Evolutionary conservation across 2,888 invertebrate genomes (phyloP).

Genomic region (Pollenia angustigena): DNA sequence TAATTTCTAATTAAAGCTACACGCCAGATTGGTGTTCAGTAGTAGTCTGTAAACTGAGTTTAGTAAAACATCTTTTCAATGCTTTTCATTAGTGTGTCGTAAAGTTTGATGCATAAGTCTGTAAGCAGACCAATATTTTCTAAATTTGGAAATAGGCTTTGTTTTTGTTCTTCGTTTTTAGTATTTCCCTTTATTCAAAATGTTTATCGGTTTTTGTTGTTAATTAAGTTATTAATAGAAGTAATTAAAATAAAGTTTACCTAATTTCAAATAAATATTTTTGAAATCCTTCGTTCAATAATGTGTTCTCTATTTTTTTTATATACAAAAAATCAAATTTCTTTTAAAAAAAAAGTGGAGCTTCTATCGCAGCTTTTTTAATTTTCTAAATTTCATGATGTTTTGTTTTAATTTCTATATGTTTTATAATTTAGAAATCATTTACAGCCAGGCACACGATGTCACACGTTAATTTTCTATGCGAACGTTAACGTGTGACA

Average conservation of each 20-base stretch:
- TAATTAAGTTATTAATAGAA: constrained; percentile 8
- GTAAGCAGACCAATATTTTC: too few relatives aligned
- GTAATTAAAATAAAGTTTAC: not conserved
- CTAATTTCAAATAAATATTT: not conserved
- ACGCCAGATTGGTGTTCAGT: too few relatives aligned
- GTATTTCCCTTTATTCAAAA: not conserved
- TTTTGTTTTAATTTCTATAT: constrained; percentile 52
- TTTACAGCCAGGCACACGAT: too few relatives aligned
- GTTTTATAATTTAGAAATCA: constrained; percentile 66
- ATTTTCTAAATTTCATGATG: constrained; percentile 20
- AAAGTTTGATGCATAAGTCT: too few relatives aligned
- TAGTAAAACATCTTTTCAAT: too few relatives aligned
- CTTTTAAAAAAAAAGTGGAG: constrained; percentile 25
- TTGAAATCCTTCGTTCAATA: not conserved
- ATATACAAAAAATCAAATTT: constrained; percentile 42
- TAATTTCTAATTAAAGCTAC: not conserved
- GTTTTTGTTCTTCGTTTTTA: not conserved
- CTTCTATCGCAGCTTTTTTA: not conserved
- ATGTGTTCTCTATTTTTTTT: not conserved
- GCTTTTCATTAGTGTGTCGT: too few relatives aligned
- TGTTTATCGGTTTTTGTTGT: constrained; percentile 6
- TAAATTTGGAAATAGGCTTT: not conserved
- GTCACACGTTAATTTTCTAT: too few relatives aligned
- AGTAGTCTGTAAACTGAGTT: too few relatives aligned
- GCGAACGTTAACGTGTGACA: too few relatives aligned